A percentile compares a stretch with the other conserved stretches of the same genome.
Evolutionary conservation across 2,888 invertebrate genomes (phyloP).

Genomic region (Plagodis pulveraria): DNA sequence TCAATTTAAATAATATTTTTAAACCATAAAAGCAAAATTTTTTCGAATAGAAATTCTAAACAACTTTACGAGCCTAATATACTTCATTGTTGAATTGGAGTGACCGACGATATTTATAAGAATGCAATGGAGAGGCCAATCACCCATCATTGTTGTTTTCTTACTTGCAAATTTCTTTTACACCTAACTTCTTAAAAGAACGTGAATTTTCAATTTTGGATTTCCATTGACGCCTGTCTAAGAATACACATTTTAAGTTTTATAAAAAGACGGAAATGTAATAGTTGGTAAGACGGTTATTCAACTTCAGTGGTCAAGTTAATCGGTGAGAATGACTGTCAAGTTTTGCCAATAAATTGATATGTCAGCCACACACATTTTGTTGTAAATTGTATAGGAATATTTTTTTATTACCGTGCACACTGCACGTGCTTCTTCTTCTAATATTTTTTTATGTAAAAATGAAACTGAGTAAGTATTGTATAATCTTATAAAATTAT

Average conservation of each 20-base stretch:
- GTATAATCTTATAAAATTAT: too few species aligned
- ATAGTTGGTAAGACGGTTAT: constrained; percentile 33
- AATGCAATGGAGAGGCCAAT: constrained; percentile 52
- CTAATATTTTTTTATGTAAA: too few species aligned
- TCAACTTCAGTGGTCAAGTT: constrained; percentile 58
- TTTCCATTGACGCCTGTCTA: constrained; percentile 38
- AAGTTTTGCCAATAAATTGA: constrained; percentile 61
- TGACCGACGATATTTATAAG: constrained; percentile 11
- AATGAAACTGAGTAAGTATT: too few species aligned
- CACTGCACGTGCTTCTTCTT: background rate
- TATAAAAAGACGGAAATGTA: constrained; percentile 26
- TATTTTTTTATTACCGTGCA: background rate
- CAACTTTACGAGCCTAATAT: constrained; percentile 39
- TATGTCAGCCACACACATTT: constrained; percentile 59
- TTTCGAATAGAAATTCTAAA: constrained; percentile 22
- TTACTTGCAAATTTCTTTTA: constrained; percentile 76
- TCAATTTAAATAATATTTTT: constrained; percentile 3
- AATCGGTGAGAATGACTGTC: constrained; percentile 69
- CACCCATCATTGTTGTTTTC: constrained; percentile 65
- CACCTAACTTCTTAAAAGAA: constrained; percentile 19
- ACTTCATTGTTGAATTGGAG: constrained; percentile 27
- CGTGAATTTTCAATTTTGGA: constrained; percentile 34
- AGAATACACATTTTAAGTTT: background rate
- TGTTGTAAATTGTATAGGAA: constrained; percentile 19
- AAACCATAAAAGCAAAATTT: too few species aligned